These are phyloP conservation scores for Pygathrix nemaeus DNA, from an alignment of 2,113 vertebrate genomes.

Conservation along the genomic window DNA sequence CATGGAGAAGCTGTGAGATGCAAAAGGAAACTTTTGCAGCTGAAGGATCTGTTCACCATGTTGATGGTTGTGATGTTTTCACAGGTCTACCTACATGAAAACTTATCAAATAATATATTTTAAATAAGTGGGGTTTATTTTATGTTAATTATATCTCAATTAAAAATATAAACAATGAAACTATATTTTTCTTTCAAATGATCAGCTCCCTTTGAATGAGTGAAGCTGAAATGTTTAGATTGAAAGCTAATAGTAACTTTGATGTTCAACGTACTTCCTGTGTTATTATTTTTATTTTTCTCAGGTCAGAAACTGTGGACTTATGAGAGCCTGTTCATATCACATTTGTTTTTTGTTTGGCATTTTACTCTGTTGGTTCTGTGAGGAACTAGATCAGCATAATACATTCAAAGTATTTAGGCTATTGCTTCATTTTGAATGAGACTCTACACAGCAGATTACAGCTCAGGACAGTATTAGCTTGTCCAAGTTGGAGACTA, in stretches of 20 bases:
- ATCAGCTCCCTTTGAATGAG: not conserved
- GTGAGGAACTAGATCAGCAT: not conserved
- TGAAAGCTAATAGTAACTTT: not conserved
- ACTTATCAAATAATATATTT: not conserved
- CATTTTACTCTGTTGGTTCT: not conserved
- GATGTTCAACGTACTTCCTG: not conserved
- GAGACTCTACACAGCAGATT: not conserved
- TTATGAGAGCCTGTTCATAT: not conserved
- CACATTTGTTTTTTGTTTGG: not conserved
- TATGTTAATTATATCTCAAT: not conserved
- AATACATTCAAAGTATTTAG: not conserved
- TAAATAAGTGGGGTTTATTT: not conserved
- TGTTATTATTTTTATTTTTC: not conserved
- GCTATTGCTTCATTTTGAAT: not conserved
- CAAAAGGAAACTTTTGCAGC: not conserved
- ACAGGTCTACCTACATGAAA: not conserved
- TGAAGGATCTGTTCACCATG: not conserved
- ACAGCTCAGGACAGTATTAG: not conserved
- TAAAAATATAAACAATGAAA: not conserved
- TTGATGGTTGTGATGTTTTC: not conserved
- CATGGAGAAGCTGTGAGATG: accelerated
- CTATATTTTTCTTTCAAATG: not conserved
- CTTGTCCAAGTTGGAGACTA: not conserved
- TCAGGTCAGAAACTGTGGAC: not conserved
- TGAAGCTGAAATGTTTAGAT: not conserved